Base-by-base conservation (phyloP, 2,797 vertebrate species). In the Chanos chanos region DNA sequence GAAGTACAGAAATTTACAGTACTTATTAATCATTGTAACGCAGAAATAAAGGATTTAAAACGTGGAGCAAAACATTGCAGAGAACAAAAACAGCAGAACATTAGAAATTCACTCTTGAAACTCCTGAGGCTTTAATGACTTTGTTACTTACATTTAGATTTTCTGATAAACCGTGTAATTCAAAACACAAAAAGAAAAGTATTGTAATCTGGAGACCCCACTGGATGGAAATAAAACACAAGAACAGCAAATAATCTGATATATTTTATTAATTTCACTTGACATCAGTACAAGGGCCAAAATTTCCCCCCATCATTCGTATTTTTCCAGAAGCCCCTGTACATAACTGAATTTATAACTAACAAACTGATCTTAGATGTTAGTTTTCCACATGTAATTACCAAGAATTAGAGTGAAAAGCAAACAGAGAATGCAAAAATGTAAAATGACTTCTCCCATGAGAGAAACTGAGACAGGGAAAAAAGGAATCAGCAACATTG, bases 261-360 rank as follows among this genome's bases (percentile, higher is more conserved):
- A 68, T 71, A 80, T 87, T 89, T 90, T 90, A 90, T 89, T 90
- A 73, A 87, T 84, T 88, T 84, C 81, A 88, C 84, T 85, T 78
- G 80, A 89, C 89, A 88, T 86, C 83, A 88, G 83, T 83, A 90
- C 85, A 88, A 83, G 85, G 75, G 87, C 78, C 81, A 89, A 83
- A 84, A 47, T 75, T 56, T 72, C 76, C 61, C 58, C 48, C 40
- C 45, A 69, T 49, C 63, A 12, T 45, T 44, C 31, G 7, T 33
- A 27, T 21, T 12, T 8, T 34, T 61, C 62, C 65, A 75, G 52
- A 84, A 79, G 72, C 78, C 75, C 81, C 68, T 80, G 76, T 78
- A 77, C 70, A 62, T 71, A 85, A 85, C 68, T 77, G 81, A 84
- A 81, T 59, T 79, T 61, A 74, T 68, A 75, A 71, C 78, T 77